Evolutionary conservation across 1,140 invertebrate genomes (phyloP).

Genomic region (Capitella teleta): DNA sequence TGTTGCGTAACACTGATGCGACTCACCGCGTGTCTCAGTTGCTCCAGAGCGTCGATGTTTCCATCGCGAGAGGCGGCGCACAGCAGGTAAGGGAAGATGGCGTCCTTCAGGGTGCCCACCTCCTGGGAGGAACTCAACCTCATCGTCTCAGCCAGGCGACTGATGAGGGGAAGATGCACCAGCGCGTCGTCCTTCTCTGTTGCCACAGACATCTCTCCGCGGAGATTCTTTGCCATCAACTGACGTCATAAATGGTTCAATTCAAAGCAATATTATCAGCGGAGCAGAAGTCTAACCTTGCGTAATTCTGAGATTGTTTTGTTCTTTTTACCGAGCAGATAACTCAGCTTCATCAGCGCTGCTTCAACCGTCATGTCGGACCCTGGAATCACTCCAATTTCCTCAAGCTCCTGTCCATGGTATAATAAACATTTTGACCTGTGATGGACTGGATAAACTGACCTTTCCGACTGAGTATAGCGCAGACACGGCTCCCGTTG

Average conservation of each 20-base stretch:
- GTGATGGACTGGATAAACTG: too few species aligned
- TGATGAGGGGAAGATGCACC: too few species aligned
- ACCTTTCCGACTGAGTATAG: slow-evolving; percentile 75
- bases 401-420: slow-evolving; percentile 45
- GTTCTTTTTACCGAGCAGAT: slow-evolving; percentile 77
- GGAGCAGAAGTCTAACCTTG: too few species aligned
- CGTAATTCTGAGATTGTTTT: too few species aligned
- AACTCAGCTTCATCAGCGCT: slow-evolving; percentile 79
- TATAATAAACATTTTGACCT: too few species aligned
- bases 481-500: slow-evolving; percentile 55
- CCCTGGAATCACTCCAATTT: slow-evolving; percentile 70
- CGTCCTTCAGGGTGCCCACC: slow-evolving; percentile 55
- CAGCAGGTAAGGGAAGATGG: slow-evolving; percentile 66
- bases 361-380: slow-evolving; percentile 93
- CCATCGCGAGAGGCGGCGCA: slow-evolving; percentile 58
- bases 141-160: too few species aligned
- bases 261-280: too few species aligned
- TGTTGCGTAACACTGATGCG: background rate
- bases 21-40: slow-evolving; percentile 37
- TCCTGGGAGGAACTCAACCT: too few species aligned
- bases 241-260: too few species aligned
- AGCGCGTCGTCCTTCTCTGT: too few species aligned
- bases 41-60: slow-evolving; percentile 47
- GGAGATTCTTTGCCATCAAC: too few species aligned
- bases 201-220: too few species aligned